Percentiles rank a stretch among this genome's conserved stretches.
These are phyloP conservation scores for Dichetophora obliterata DNA, from an alignment of 2,888 invertebrate species.

Conservation along the genomic window DNA sequence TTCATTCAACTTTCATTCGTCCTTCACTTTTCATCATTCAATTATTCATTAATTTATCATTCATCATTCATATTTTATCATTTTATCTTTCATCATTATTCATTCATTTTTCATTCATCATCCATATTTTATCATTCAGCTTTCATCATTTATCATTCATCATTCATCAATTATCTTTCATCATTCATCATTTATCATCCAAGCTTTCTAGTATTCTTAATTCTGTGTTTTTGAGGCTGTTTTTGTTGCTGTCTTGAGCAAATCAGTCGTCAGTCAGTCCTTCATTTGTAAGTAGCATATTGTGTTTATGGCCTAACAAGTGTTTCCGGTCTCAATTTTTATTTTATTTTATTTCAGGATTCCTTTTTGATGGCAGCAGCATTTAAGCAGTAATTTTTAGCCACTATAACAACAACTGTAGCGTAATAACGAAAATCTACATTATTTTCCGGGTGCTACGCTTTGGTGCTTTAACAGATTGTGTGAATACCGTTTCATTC, in stretches of 20 bases:
- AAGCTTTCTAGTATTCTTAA: no score
- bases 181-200: no score
- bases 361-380: constrained; percentile 1
- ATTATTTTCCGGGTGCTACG: neutral
- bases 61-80: no score
- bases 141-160: no score
- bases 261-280: neutral
- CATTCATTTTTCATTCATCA: no score
- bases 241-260: neutral
- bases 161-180: no score
- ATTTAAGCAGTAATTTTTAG: no score
- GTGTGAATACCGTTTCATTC: neutral
- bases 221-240: neutral
- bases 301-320: constrained; percentile 16
- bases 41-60: no score
- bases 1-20: no score
- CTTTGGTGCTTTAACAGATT: neutral
- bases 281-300: neutral
- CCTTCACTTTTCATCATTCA: no score
- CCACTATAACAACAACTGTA: neutral
- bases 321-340: constrained; percentile 6
- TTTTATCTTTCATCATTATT: no score
- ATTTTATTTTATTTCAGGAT: constrained; percentile 17
- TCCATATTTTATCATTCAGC: no score
- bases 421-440: neutral